phyloP scores from a whole-genome alignment of 2,888 invertebrate genomes.

The Pogonocherus hispidulus region DNA sequence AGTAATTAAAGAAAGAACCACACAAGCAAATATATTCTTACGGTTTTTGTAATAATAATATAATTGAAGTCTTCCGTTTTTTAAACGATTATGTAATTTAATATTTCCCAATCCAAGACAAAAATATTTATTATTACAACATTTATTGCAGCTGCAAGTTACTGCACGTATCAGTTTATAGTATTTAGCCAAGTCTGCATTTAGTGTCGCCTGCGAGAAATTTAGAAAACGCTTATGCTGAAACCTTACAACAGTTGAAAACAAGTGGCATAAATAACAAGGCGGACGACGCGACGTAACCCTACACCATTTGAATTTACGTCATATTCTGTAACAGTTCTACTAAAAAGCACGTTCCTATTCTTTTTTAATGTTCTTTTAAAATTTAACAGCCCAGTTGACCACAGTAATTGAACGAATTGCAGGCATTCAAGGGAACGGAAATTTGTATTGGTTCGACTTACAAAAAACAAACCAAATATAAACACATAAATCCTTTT shows the following conservation, averaged over 20 bases:
- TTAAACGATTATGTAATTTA: too few relatives aligned
- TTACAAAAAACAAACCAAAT: not conserved
- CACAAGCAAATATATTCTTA: too few relatives aligned
- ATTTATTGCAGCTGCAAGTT: too few relatives aligned
- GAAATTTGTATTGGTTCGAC: not conserved
- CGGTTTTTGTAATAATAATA: too few relatives aligned
- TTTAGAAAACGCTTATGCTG: too few relatives aligned
- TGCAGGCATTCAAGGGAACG: not conserved
- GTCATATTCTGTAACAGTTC: conserved; percentile 1
- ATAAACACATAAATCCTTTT: not conserved
- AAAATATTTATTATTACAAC: too few relatives aligned
- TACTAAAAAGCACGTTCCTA: conserved; percentile 17
- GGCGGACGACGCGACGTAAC: not conserved
- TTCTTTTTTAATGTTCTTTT: conserved; percentile 15
- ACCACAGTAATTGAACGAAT: not conserved
- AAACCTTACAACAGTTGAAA: not conserved
- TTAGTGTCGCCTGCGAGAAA: too few relatives aligned
- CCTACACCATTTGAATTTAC: conserved; percentile 7
- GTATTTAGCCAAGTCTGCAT: too few relatives aligned
- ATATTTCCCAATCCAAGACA: too few relatives aligned
- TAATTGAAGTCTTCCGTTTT: too few relatives aligned
- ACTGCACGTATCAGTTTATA: too few relatives aligned
- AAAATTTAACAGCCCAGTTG: not conserved
- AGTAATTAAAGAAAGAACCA: too few relatives aligned
- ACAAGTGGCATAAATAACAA: conserved; percentile 5